A percentile compares a stretch with the other conserved stretches of the same genome.
phyloP scores from a whole-genome alignment of 2,888 invertebrate species.

The Neelides folsomi region DNA sequence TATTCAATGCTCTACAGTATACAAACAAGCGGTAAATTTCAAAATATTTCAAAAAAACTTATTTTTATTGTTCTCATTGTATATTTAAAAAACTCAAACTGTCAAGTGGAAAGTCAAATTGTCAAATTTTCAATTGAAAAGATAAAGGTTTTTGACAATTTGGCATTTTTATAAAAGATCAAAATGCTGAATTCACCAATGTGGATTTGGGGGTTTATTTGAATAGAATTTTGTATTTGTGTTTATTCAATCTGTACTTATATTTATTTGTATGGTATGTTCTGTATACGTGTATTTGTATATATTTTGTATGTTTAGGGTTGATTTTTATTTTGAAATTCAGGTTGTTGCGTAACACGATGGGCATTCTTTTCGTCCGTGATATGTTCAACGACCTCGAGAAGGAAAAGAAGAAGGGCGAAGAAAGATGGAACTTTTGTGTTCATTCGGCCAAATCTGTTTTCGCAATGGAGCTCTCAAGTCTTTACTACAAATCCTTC shows the following conservation, averaged over 20 bases:
- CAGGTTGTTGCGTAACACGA: conserved; percentile 42
- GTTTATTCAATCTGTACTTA: too few relatives aligned
- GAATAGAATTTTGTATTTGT: too few relatives aligned
- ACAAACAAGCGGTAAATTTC: conserved; percentile 27
- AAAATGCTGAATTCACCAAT: too few relatives aligned
- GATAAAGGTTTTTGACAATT: too few relatives aligned
- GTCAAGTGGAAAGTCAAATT: too few relatives aligned
- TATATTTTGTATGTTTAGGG: too few relatives aligned
- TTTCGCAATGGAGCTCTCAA: conserved; percentile 37
- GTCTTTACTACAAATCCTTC: conserved; percentile 41
- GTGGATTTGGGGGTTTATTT: too few relatives aligned
- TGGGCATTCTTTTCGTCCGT: conserved; percentile 41
- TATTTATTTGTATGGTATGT: too few relatives aligned
- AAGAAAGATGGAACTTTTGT: conserved; percentile 33
- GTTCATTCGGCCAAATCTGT: conserved; percentile 33
- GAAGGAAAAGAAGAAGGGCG: conserved; percentile 32
- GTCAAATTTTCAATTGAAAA: too few relatives aligned
- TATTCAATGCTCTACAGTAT: conserved; percentile 33
- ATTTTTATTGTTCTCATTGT: neutral
- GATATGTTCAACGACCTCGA: conserved; percentile 41
- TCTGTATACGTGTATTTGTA: too few relatives aligned
- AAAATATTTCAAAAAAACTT: conserved; percentile 2
- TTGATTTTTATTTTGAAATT: conserved; percentile 14
- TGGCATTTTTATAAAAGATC: too few relatives aligned
- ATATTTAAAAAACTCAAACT: neutral